A percentile compares a stretch with the other conserved stretches of the same genome.
These are phyloP conservation scores for Saturnia pavonia DNA, from an alignment of 2,888 invertebrate genomes.

Conservation along the genomic window DNA sequence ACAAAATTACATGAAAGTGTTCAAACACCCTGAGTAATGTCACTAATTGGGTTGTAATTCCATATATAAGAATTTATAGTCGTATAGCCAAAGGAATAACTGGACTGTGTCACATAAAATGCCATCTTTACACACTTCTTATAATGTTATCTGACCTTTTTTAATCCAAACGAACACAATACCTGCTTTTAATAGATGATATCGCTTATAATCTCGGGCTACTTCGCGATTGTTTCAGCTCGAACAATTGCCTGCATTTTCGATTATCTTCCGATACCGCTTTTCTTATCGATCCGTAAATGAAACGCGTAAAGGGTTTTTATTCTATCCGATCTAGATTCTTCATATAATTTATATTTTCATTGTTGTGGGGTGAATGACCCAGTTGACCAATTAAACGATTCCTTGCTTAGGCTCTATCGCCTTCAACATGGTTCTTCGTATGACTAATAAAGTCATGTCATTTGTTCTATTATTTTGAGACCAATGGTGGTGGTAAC, in stretches of 20 bases:
- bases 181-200: slow-evolving; percentile 4
- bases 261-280: neutral
- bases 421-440: neutral
- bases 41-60: neutral
- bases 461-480: neutral
- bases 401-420: no score
- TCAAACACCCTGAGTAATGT: neutral
- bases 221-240: neutral
- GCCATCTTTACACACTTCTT: neutral
- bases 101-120: neutral
- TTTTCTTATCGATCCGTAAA: neutral
- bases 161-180: neutral
- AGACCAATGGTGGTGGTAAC: no score
- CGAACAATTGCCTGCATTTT: slow-evolving; percentile 2
- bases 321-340: neutral
- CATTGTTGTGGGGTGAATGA: no score
- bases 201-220: neutral
- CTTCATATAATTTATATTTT: neutral
- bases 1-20: neutral
- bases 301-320: neutral
- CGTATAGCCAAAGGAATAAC: no score
- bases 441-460: neutral
- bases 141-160: neutral
- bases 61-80: neutral
- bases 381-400: no score